These are phyloP conservation scores for Petrocephalus schoutedeni DNA, from an alignment of 2,797 vertebrate species.

Conservation along the genomic window DNA sequence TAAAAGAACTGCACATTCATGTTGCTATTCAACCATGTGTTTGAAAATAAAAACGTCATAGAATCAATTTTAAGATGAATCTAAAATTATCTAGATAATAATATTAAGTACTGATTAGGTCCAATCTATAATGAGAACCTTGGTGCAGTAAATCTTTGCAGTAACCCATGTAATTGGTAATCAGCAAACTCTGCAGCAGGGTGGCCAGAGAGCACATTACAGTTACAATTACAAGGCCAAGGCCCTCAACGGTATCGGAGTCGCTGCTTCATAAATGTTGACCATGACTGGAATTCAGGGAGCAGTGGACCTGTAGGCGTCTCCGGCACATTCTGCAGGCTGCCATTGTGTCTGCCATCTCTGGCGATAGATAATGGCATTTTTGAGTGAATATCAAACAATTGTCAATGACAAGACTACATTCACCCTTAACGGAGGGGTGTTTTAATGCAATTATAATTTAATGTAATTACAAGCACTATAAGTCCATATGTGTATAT, in stretches of 20 bases:
- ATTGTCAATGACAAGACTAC: background rate
- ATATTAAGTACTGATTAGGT: background rate
- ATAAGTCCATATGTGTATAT: background rate
- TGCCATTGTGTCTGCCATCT: background rate
- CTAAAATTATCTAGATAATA: background rate
- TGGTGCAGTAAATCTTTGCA: background rate
- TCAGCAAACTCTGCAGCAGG: slow-evolving; percentile 40
- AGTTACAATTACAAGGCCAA: slow-evolving; percentile 31
- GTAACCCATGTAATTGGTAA: slow-evolving; percentile 52
- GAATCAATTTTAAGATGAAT: background rate
- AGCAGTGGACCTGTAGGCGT: slow-evolving; percentile 32
- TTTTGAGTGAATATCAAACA: background rate
- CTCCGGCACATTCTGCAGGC: slow-evolving; percentile 30
- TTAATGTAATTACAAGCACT: background rate
- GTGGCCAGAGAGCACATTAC: slow-evolving; percentile 34
- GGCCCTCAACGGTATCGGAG: background rate
- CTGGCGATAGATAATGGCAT: background rate
- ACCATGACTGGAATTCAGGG: slow-evolving; percentile 35
- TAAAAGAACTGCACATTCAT: background rate
- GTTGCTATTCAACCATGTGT: background rate
- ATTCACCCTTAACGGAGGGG: background rate
- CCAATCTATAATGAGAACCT: background rate
- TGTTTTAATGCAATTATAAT: background rate
- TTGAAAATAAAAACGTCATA: background rate
- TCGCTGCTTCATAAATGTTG: slow-evolving; percentile 3